Evolutionary conservation across 1,140 invertebrate species (phyloP), one percentile per base, ranked within the genome.

Genomic region (Psix sp.): DNA sequence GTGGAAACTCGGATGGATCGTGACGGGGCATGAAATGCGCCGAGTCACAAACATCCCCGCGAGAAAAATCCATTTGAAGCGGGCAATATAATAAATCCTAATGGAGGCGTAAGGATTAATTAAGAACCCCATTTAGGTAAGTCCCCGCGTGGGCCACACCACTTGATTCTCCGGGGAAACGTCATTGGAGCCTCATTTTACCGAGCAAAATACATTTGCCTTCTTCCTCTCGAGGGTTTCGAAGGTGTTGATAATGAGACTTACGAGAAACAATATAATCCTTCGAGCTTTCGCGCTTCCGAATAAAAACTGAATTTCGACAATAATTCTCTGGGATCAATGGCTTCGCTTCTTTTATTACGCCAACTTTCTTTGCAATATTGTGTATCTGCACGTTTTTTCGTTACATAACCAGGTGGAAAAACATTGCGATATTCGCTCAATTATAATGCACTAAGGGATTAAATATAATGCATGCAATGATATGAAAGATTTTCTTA

Each of bases 71-170:
- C 70, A 78, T 78, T 51, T 48, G 29, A 62, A 56, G 68, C 49
- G 39, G 57, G 78, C 77, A 78, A 81, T 83, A 79, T 74, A 72
- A 74, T 71, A 78, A 81, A 84, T 82, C 79, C 77, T 79, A 83
- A 83, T 83, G 77, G 77, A 79, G 81, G 75, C 71, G 79, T 77
- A 82, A 82, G 82, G 80, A 84, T 84, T 83, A 83, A 84, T 84
- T 83, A 84, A 83, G 78, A 81, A 77, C 78, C 72, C 72, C 74
- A 83, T 81, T 83, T 73, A 66, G 56, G 36, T 43, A 67, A 14
- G 39, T 74, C 68, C 59, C 40, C 40, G 74, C 35, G 76, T 76
- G 80, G 77, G 74, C 71, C 72, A 78, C 51, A 29, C 33, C 17
- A 33, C 62, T 45, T 5, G 17, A 36, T 45, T 78, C 80, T 71